Evolutionary conservation across 2,888 invertebrate genomes (phyloP).

Genomic region (Frankliniella intonsa): DNA sequence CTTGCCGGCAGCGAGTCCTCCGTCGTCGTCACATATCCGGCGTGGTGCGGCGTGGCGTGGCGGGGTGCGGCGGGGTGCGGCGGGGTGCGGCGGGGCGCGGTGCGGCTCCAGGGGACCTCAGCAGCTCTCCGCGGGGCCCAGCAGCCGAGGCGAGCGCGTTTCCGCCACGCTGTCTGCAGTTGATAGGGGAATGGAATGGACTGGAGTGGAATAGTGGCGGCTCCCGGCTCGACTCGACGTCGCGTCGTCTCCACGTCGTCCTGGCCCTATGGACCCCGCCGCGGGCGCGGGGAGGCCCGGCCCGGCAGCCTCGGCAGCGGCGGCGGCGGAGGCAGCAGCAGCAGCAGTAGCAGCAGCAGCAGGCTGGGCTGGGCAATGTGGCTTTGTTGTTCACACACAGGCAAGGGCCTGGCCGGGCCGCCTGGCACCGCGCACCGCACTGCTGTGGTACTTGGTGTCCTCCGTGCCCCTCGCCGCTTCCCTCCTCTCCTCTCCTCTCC

Average conservation of each 20-base stretch:
- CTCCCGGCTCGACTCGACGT: no score
- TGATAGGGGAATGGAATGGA: background rate
- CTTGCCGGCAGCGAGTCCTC: no score
- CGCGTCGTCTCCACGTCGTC: background rate
- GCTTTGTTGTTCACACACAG: background rate
- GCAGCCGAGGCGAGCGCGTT: background rate
- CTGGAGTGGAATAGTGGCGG: no score
- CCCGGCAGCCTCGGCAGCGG: no score
- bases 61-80: background rate
- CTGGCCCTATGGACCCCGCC: background rate
- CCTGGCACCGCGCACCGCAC: no score
- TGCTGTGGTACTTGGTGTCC: no score
- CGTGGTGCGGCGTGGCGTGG: background rate
- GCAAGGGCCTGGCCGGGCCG: background rate
- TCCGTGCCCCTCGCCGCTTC: no score
- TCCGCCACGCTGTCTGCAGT: conserved; percentile 1
- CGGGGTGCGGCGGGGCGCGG: background rate
- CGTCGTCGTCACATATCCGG: background rate
- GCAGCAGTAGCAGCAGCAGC: no score
- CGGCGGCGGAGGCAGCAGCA: no score
- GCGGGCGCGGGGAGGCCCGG: no score
- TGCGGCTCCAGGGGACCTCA: background rate
- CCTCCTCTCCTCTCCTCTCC: no score
- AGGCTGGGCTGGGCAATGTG: no score
- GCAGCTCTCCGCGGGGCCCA: background rate